Percentiles rank a stretch among this genome's conserved stretches.
Evolutionary conservation across 2,888 invertebrate species (phyloP).

Genomic region (Scaptomyza reducta): DNA sequence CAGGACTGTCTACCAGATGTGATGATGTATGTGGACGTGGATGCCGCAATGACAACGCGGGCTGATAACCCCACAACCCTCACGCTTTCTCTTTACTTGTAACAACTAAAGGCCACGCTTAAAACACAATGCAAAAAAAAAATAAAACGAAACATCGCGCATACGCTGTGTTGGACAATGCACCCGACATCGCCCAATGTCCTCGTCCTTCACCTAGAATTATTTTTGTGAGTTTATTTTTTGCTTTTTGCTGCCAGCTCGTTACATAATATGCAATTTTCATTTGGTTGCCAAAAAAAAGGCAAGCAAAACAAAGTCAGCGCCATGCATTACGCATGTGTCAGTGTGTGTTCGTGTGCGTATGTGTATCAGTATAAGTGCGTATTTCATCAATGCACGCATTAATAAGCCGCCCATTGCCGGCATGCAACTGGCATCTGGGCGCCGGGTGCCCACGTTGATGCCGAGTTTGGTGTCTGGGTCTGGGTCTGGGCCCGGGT

Average conservation of each 20-base stretch:
- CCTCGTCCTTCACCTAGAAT: conserved; percentile 83
- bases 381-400: conserved; percentile 80
- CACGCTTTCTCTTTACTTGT: conserved; percentile 6
- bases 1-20: conserved; percentile 65
- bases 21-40: conserved; percentile 69
- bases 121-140: conserved; percentile 65
- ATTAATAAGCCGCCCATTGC: conserved; percentile 73
- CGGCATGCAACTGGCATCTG: conserved; percentile 49
- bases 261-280: conserved; percentile 82
- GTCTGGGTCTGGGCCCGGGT: background rate
- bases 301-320: conserved; percentile 46
- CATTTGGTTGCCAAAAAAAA: conserved; percentile 68
- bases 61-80: conserved; percentile 37
- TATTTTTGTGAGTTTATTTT: conserved; percentile 72
- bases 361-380: conserved; percentile 51
- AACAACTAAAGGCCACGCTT: conserved; percentile 47
- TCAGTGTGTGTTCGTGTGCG: conserved; percentile 22
- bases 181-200: conserved; percentile 46
- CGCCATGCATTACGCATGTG: conserved; percentile 71
- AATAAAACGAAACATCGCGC: conserved; percentile 43
- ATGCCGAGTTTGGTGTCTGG: background rate
- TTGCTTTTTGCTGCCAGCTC: conserved; percentile 49
- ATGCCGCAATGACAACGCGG: conserved; percentile 53
- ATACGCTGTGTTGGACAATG: conserved; percentile 54
- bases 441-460: conserved; percentile 55